Base-by-base conservation (phyloP, 2,888 invertebrate genomes). In the Caenorhabditis imperialis region DNA sequence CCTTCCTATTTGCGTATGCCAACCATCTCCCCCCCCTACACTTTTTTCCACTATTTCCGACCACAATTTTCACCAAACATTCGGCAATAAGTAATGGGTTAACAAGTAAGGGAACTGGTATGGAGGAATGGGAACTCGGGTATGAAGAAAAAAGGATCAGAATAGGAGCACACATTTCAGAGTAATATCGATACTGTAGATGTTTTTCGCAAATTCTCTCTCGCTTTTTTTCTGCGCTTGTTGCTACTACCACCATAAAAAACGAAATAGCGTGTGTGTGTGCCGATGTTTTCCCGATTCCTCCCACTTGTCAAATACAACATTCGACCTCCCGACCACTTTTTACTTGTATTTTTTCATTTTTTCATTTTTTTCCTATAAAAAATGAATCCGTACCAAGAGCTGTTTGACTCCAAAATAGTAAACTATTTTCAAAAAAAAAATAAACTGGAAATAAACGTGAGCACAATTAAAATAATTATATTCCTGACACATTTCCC, bases 31-130 rank as follows among this genome's bases (percentile, higher is more conserved):
- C 51, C 20, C 50, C 50, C 54, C 27, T 4, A 18, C 42, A 42
- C 33, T 22, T 8, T 8, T 33, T 23, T 38, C 27, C 58, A 47
- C 58, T 38, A 35, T 37, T 25, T n/a, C n/a, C n/a, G n/a, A n/a
- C n/a, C n/a, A n/a, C n/a, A n/a, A n/a, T 38, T 53, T 40, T 30
- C 51, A 55, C 57, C 57, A 67, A 67, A 67, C 67, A 67, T 51
- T 65, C 42, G n/a, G 57, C 57, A 55, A 57, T 57, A 57, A 67
- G 67, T 67, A 67, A 67, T 67, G n/a, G n/a, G n/a, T n/a, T n/a
- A 57, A 10, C 30, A 10, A 30, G 30, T 30, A 30, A 30, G 10
- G 10, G 30, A n/a, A n/a, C n/a, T n/a, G n/a, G n/a, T n/a, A n/a
- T n/a, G n/a, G n/a, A n/a, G n/a, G n/a, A n/a, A n/a, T n/a, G n/a